A percentile compares a stretch with the other conserved stretches of the same genome.
These are phyloP conservation scores for Eupelmus urozonus DNA, from an alignment of 2,888 invertebrate genomes.

Conservation along the genomic window DNA sequence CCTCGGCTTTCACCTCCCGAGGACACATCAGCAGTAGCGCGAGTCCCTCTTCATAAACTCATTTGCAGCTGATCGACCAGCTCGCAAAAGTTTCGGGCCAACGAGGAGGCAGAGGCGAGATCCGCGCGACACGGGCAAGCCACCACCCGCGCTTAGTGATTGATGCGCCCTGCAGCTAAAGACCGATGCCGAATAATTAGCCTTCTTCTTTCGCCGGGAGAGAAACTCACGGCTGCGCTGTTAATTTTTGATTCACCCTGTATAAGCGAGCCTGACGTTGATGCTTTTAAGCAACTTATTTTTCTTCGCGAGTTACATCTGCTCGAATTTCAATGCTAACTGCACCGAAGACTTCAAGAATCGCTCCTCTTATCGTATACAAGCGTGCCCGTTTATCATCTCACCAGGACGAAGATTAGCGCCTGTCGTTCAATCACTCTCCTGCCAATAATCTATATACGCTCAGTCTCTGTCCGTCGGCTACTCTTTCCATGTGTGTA, in stretches of 20 bases:
- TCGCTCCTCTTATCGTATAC: background rate
- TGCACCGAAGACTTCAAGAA: background rate
- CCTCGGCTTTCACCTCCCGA: conserved; percentile 4
- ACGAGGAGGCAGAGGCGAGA: conserved; percentile 4
- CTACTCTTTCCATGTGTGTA: conserved; percentile 9
- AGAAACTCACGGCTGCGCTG: too few species aligned
- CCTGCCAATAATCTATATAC: conserved; percentile 49
- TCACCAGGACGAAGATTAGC: conserved; percentile 55
- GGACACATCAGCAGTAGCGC: conserved; percentile 51
- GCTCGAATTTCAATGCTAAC: too few species aligned
- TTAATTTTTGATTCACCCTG: too few species aligned
- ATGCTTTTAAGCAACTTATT: too few species aligned
- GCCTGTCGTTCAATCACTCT: conserved; percentile 55
- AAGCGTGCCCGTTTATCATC: conserved; percentile 45
- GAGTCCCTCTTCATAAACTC: conserved; percentile 77
- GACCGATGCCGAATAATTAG: conserved; percentile 56
- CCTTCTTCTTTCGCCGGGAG: background rate
- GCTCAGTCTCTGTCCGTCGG: background rate
- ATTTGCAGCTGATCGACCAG: conserved; percentile 70
- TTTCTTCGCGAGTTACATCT: too few species aligned
- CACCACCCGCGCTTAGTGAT: conserved; percentile 42
- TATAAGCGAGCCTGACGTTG: too few species aligned
- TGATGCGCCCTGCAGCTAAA: conserved; percentile 48
- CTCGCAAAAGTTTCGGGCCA: conserved; percentile 22
- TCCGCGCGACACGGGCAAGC: background rate